Evolutionary conservation across 2,888 invertebrate genomes (phyloP).

Genomic region (Hecatera dysodea): DNA sequence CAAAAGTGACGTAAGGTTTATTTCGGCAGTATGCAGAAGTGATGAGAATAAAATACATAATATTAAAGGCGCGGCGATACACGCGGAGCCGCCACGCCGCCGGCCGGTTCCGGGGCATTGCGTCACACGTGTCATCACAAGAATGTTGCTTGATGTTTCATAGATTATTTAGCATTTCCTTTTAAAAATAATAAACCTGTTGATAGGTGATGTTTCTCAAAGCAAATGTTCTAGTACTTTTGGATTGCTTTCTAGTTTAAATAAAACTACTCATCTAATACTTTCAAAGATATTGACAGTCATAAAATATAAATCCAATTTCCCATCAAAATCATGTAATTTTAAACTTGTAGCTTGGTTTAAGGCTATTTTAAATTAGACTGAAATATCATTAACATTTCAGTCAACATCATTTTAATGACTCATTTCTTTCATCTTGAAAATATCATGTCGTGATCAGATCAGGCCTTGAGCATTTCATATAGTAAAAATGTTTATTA

Average conservation of each 20-base stretch:
- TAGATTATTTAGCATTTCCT: conserved; percentile 6
- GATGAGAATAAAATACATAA: conserved; percentile 70
- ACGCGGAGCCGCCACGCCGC: conserved; percentile 54
- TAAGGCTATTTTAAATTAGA: not conserved
- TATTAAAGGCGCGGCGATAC: conserved; percentile 67
- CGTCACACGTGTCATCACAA: conserved; percentile 65
- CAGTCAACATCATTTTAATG: not conserved
- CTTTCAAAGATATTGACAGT: not conserved
- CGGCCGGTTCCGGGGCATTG: conserved; percentile 70
- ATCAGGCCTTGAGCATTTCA: not conserved
- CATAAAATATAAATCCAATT: not conserved
- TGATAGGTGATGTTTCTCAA: not conserved
- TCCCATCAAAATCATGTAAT: not conserved
- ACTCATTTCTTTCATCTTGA: not conserved
- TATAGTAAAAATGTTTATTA: not conserved
- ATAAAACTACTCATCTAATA: not conserved
- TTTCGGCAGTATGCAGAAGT: conserved; percentile 73
- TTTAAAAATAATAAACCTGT: not conserved
- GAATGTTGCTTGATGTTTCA: conserved; percentile 42
- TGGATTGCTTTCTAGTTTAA: not conserved
- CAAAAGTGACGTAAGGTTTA: conserved; percentile 77
- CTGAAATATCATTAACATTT: not conserved
- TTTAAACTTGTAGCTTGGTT: not conserved
- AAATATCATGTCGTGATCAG: not conserved
- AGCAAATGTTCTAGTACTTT: not conserved